These are phyloP conservation scores for Teleogryllus oceanicus DNA, from an alignment of 2,888 invertebrate species.

Conservation along the genomic window DNA sequence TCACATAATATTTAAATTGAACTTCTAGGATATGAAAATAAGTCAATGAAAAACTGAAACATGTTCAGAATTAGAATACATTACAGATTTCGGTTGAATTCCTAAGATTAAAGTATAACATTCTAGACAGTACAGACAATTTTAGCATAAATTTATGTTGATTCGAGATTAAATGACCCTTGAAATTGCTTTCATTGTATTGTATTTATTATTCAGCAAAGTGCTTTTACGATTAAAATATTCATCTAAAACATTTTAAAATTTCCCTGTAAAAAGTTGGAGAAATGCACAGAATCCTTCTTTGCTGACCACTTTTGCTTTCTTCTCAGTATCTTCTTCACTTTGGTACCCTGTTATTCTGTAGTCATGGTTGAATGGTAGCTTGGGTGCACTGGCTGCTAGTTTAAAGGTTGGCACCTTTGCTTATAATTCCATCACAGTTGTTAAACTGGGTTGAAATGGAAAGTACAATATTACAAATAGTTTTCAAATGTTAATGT, in stretches of 20 bases:
- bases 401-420: conserved; percentile 24
- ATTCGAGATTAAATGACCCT: neutral
- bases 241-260: conserved; percentile 20
- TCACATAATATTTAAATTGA: too few relatives aligned
- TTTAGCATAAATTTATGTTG: neutral
- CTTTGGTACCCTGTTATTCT: conserved; percentile 29
- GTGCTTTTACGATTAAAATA: neutral
- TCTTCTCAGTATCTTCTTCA: conserved; percentile 21
- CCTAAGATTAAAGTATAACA: too few relatives aligned
- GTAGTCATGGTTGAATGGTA: conserved; percentile 10
- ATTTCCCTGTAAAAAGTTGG: neutral
- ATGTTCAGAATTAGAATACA: too few relatives aligned
- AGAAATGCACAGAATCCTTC: neutral
- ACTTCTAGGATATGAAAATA: too few relatives aligned
- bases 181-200: neutral
- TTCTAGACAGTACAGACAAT: too few relatives aligned
- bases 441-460: conserved; percentile 36
- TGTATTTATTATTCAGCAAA: neutral
- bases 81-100: too few relatives aligned
- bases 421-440: conserved; percentile 37
- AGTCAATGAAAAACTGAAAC: too few relatives aligned
- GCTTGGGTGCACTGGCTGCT: conserved; percentile 19
- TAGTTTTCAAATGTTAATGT: neutral
- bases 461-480: conserved; percentile 22
- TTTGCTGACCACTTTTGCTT: neutral